Conservation (phyloP, 2,888 invertebrate species). For the Eremobia ochroleuca region DNA sequence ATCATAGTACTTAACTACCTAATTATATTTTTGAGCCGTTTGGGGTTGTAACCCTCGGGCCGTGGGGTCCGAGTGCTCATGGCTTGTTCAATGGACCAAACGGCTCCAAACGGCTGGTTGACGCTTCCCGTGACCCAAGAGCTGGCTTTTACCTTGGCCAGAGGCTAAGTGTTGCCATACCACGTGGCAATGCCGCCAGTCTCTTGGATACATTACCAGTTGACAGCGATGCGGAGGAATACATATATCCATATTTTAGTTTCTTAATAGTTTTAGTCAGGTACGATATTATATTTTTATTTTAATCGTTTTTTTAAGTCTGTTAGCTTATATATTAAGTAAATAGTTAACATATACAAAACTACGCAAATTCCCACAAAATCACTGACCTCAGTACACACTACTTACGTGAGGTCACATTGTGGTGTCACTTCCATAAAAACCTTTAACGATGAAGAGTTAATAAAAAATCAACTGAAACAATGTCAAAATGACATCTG, state of each 20-base stretch:
- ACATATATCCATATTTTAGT: background rate
- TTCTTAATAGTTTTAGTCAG: too few relatives aligned
- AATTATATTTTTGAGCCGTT: background rate
- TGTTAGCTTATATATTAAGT: too few relatives aligned
- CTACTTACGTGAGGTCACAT: background rate
- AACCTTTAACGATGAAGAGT: background rate
- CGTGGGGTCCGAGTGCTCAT: background rate
- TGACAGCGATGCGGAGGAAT: background rate
- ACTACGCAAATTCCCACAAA: too few relatives aligned
- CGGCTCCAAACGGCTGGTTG: background rate
- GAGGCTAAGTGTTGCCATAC: background rate
- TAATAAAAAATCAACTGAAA: background rate
- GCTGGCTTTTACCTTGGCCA: background rate
- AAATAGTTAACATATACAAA: too few relatives aligned
- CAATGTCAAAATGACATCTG: background rate
- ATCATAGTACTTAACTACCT: background rate
- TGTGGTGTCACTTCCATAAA: background rate
- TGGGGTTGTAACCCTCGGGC: background rate
- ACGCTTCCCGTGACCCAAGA: background rate
- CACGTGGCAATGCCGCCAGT: background rate
- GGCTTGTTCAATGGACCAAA: too few relatives aligned
- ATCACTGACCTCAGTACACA: too few relatives aligned
- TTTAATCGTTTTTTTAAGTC: too few relatives aligned
- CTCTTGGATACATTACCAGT: background rate
- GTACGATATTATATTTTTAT: too few relatives aligned